These are phyloP conservation scores for Muscicapa adusta DNA, from an alignment of 2,113 vertebrate species.

Conservation along the genomic window DNA sequence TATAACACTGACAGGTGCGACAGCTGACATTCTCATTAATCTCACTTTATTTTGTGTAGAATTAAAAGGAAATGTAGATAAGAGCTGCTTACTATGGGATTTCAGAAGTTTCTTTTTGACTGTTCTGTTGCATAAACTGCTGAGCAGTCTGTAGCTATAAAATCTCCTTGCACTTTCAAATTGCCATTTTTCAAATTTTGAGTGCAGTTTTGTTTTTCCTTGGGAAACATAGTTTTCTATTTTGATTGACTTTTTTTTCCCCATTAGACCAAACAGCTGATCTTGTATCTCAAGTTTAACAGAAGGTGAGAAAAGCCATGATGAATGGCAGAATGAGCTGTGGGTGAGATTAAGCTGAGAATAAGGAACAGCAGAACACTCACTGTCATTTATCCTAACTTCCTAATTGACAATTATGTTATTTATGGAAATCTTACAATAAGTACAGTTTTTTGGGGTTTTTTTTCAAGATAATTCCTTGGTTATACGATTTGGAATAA, in stretches of 20 bases:
- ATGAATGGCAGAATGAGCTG: neutral
- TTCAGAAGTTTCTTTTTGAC: neutral
- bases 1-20: neutral
- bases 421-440: neutral
- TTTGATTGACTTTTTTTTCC: neutral
- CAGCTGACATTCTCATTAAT: conserved; percentile 38
- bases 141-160: neutral
- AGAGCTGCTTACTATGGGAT: neutral
- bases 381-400: neutral
- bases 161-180: neutral
- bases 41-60: conserved; percentile 14
- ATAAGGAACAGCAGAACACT: neutral
- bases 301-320: neutral
- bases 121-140: neutral
- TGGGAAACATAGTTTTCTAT: neutral
- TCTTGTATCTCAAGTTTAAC: neutral
- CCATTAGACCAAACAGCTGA: neutral
- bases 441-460: neutral
- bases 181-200: neutral
- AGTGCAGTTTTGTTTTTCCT: neutral
- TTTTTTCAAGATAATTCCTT: neutral
- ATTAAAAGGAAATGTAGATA: conserved; percentile 8
- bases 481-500: neutral
- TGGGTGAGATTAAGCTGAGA: neutral
- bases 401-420: neutral